Percentiles rank a stretch among this genome's conserved stretches.
Conservation (phyloP, 2,797 vertebrate genomes). For the Danio choprae region DNA sequence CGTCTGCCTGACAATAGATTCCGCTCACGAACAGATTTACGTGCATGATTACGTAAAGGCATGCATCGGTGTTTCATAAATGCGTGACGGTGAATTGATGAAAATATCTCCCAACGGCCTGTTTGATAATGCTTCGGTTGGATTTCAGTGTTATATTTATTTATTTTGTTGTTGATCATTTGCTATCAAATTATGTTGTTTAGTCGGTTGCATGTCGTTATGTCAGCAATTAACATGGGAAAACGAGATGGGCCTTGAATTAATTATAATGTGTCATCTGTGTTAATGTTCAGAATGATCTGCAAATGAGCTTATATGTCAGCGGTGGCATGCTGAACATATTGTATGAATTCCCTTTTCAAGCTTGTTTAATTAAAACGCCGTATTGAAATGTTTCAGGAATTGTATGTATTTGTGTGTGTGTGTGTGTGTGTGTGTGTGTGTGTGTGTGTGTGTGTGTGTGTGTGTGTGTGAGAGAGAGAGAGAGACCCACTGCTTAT, state of each 20-base stretch:
- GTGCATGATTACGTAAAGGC: slow-evolving; percentile 25
- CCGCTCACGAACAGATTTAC: slow-evolving; percentile 14
- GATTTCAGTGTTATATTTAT: not conserved
- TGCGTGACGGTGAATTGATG: not conserved
- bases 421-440: no score
- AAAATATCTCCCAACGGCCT: slow-evolving; percentile 4
- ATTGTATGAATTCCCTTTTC: not conserved
- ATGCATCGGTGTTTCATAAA: slow-evolving; percentile 25
- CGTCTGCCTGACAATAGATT: slow-evolving; percentile 10
- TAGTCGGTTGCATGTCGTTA: not conserved
- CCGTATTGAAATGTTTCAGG: not conserved
- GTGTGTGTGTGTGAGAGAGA: no score
- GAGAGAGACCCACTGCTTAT: no score
- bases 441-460: not conserved
- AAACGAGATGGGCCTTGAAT: not conserved
- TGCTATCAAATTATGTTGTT: not conserved
- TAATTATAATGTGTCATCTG: not conserved
- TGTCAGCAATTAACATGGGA: not conserved
- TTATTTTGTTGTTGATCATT: not conserved
- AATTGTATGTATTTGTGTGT: not conserved
- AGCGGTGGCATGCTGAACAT: not conserved
- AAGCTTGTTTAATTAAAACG: not conserved
- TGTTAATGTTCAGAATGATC: not conserved
- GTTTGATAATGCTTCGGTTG: not conserved
- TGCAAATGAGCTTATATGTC: not conserved